phyloP scores from a whole-genome alignment of 2,888 invertebrate genomes.

The Archips xylosteana region DNA sequence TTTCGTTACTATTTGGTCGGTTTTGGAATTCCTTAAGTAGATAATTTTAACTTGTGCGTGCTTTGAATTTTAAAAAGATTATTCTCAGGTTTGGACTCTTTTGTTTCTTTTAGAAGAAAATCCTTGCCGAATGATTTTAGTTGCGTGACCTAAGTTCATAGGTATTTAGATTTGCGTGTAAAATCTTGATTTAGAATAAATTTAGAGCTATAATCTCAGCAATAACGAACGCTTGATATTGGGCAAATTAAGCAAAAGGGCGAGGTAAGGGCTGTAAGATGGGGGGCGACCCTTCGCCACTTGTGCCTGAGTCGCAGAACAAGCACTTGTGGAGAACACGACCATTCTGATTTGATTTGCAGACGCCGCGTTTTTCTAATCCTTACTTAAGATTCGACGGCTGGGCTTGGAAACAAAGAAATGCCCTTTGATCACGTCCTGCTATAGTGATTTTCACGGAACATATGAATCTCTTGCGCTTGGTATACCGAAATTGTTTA shows the following conservation, averaged over 20 bases:
- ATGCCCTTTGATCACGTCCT: background rate
- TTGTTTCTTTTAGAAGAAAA: background rate
- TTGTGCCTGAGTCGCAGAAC: slow-evolving; percentile 68
- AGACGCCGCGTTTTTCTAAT: slow-evolving; percentile 45
- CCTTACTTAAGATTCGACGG: background rate
- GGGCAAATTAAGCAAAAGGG: slow-evolving; percentile 69
- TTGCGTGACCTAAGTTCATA: background rate
- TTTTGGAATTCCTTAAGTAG: slow-evolving; percentile 1
- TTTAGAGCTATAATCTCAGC: slow-evolving; percentile 27
- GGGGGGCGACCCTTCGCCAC: slow-evolving; percentile 65
- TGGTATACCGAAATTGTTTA: background rate
- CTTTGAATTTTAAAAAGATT: background rate
- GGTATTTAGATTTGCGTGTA: background rate
- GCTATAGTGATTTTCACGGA: background rate
- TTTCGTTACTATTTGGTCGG: background rate
- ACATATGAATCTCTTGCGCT: background rate
- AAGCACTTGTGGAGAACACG: slow-evolving; percentile 68
- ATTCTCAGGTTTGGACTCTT: background rate
- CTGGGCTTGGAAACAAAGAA: background rate
- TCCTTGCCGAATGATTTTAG: background rate
- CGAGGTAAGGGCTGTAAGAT: slow-evolving; percentile 62
- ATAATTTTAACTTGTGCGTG: background rate
- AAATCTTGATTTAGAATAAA: background rate
- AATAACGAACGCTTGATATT: slow-evolving; percentile 51
- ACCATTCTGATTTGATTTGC: slow-evolving; percentile 58